Conservation (phyloP, 2,797 vertebrate genomes). For the Bovichtus variegatus region DNA sequence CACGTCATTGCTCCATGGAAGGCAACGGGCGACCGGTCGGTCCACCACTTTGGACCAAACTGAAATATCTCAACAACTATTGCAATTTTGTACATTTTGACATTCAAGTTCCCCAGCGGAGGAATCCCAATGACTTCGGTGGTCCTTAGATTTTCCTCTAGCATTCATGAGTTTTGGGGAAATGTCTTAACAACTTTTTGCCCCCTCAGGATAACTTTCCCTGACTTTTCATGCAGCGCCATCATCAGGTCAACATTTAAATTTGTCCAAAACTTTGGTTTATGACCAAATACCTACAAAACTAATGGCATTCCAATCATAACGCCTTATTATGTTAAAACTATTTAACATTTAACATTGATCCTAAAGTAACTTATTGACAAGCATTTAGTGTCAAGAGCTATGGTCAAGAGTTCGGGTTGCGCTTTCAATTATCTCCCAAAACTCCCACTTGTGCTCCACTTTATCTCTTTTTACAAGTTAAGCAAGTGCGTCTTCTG, state of each 20-base stretch:
- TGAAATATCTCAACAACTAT: not conserved
- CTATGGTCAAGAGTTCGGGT: not conserved
- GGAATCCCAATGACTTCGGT: too few relatives aligned
- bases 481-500: not conserved
- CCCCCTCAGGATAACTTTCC: not conserved
- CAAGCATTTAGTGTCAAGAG: not conserved
- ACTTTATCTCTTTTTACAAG: not conserved
- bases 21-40: not conserved
- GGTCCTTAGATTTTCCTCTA: too few relatives aligned
- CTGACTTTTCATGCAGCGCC: not conserved
- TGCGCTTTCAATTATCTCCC: not conserved
- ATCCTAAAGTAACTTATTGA: not conserved
- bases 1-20: not conserved
- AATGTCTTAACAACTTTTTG: conserved; percentile 1
- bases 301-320: not conserved
- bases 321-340: too few relatives aligned
- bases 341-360: not conserved
- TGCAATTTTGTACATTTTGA: not conserved
- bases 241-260: too few relatives aligned
- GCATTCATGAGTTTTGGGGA: not conserved
- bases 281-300: not conserved
- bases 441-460: conserved; percentile 1
- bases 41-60: not conserved
- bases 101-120: too few relatives aligned
- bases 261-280: not conserved